Conservation (phyloP, 2,888 invertebrate genomes). For the Chloroclysta siterata region DNA sequence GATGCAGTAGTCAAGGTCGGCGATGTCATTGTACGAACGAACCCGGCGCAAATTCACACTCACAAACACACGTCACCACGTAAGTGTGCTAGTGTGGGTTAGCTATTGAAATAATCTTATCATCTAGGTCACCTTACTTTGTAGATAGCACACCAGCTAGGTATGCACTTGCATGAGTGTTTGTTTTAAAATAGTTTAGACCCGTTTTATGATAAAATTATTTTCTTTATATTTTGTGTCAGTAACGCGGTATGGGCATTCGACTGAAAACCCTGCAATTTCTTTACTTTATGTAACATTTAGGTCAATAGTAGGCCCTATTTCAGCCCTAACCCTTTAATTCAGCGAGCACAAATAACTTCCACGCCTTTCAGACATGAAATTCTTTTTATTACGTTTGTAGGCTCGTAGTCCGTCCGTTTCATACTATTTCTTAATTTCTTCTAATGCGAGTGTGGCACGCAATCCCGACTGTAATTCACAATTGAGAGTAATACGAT, state of each 20-base stretch:
- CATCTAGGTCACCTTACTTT: constrained; percentile 84
- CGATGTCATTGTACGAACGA: constrained; percentile 82
- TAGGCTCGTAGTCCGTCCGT: constrained; percentile 10
- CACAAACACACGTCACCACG: constrained; percentile 46
- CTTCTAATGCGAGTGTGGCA: constrained; percentile 23
- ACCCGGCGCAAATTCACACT: constrained; percentile 70
- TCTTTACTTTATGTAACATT: neutral
- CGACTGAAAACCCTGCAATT: neutral
- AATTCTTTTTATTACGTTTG: constrained; percentile 8
- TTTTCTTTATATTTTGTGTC: constrained; percentile 1
- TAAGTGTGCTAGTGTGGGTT: constrained; percentile 53
- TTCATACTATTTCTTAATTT: constrained; percentile 25
- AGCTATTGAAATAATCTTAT: constrained; percentile 82
- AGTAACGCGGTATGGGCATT: neutral
- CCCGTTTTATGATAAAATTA: constrained; percentile 31
- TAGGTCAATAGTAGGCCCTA: neutral
- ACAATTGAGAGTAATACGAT: constrained; percentile 20
- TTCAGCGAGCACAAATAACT: constrained; percentile 2
- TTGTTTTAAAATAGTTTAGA: constrained; percentile 39
- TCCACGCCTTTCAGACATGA: constrained; percentile 20
- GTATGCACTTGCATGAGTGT: constrained; percentile 52
- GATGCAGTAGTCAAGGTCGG: constrained; percentile 82
- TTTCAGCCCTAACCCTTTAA: neutral
- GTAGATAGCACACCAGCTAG: constrained; percentile 69
- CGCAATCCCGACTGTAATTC: constrained; percentile 24